A percentile compares a stretch with the other conserved stretches of the same genome.
phyloP scores from a whole-genome alignment of 2,113 vertebrate genomes.

The Donacobius atricapilla region DNA sequence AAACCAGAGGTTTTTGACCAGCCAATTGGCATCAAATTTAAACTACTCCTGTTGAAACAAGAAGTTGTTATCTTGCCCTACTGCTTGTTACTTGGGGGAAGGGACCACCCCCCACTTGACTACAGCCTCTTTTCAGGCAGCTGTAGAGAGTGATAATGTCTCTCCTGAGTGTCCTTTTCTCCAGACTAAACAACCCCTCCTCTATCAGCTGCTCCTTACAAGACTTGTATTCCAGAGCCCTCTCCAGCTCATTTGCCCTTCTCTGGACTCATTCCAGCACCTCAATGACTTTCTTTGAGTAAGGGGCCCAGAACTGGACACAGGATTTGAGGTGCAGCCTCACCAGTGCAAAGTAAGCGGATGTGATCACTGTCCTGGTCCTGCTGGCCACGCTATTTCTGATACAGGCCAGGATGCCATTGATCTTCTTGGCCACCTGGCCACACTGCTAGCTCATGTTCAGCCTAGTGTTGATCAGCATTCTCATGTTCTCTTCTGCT shows the following conservation, averaged over 20 bases:
- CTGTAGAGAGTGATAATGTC: not conserved
- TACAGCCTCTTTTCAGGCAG: not conserved
- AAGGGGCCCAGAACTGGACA: not conserved
- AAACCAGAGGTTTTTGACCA: not conserved
- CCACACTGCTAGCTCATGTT: not conserved
- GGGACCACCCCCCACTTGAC: rapidly evolving
- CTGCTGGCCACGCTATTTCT: not conserved
- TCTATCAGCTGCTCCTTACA: not conserved
- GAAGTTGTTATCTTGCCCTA: not conserved
- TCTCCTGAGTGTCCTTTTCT: not conserved
- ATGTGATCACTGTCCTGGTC: not conserved
- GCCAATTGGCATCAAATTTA: not conserved
- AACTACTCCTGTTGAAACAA: not conserved
- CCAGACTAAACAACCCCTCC: not conserved
- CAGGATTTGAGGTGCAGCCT: not conserved
- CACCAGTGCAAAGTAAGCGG: not conserved
- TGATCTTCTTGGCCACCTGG: not conserved
- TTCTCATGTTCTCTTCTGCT: not conserved
- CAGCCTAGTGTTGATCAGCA: rapidly evolving
- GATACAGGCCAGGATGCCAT: not conserved
- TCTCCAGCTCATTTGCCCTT: not conserved
- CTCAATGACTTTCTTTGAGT: not conserved
- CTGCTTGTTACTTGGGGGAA: not conserved
- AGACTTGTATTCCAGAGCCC: not conserved
- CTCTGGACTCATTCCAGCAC: not conserved